These are phyloP conservation scores for Hyaena hyaena DNA, from an alignment of 2,113 vertebrate genomes.

Conservation along the genomic window DNA sequence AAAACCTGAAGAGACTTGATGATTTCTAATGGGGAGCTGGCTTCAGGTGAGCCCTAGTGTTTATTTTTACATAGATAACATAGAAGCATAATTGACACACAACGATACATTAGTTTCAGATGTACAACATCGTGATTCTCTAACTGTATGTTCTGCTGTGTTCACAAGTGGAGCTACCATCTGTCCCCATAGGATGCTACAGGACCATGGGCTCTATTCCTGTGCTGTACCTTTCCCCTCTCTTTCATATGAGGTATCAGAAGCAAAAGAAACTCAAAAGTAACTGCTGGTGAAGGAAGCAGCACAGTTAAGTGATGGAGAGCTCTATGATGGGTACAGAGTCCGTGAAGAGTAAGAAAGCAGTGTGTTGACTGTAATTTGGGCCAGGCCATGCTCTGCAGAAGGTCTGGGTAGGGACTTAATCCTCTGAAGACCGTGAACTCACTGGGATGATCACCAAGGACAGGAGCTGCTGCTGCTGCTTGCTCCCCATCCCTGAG, in stretches of 20 bases:
- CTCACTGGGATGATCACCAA: neutral
- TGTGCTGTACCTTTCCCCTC: neutral
- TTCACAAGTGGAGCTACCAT: neutral
- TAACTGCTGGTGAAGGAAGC: neutral
- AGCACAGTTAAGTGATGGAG: neutral
- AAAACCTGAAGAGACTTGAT: fast-evolving
- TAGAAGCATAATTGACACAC: neutral
- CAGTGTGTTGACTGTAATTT: fast-evolving
- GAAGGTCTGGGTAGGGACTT: neutral
- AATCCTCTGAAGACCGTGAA: neutral
- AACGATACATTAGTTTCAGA: neutral
- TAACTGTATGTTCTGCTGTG: neutral
- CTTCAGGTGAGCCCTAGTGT: neutral
- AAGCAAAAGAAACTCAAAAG: neutral
- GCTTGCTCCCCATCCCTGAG: neutral
- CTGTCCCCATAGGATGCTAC: neutral
- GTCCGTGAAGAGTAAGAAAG: neutral
- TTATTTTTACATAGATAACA: neutral
- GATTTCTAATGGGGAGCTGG: neutral
- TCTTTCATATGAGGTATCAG: neutral
- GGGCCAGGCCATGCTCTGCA: neutral
- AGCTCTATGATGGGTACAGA: neutral
- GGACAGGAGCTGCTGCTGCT: neutral
- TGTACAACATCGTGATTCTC: neutral
- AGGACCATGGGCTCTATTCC: neutral